A percentile compares a stretch with the other conserved stretches of the same genome.
Evolutionary conservation across 2,113 vertebrate genomes (phyloP).

Genomic region (Siniperca chuatsi): DNA sequence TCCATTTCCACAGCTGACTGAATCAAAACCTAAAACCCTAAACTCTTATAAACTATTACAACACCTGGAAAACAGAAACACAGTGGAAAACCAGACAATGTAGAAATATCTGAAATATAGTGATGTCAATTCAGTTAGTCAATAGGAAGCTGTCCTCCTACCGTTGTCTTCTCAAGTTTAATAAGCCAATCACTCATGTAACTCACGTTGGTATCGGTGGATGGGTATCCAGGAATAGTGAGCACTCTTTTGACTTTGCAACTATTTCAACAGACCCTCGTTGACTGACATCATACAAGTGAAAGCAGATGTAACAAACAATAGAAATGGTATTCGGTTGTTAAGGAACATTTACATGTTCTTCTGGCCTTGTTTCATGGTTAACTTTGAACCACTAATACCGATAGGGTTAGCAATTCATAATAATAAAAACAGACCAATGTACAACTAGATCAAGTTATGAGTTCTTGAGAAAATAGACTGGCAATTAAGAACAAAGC

Average conservation of each 20-base stretch:
- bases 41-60: too few relatives aligned
- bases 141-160: background rate
- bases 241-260: fast-evolving
- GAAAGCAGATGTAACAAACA: too few relatives aligned
- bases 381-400: background rate
- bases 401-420: background rate
- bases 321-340: background rate
- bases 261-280: background rate
- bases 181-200: background rate
- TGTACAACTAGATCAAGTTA: too few relatives aligned
- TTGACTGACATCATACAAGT: too few relatives aligned
- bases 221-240: background rate
- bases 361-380: background rate
- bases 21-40: background rate
- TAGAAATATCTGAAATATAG: too few relatives aligned
- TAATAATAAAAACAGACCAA: background rate
- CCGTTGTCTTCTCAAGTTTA: background rate
- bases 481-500: background rate
- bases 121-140: background rate
- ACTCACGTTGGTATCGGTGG: background rate
- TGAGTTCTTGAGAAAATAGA: background rate
- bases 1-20: background rate
- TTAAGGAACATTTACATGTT: background rate
- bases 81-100: background rate
- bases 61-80: background rate